Conservation (phyloP, 2,797 vertebrate genomes). For the Saxicola maurus region DNA sequence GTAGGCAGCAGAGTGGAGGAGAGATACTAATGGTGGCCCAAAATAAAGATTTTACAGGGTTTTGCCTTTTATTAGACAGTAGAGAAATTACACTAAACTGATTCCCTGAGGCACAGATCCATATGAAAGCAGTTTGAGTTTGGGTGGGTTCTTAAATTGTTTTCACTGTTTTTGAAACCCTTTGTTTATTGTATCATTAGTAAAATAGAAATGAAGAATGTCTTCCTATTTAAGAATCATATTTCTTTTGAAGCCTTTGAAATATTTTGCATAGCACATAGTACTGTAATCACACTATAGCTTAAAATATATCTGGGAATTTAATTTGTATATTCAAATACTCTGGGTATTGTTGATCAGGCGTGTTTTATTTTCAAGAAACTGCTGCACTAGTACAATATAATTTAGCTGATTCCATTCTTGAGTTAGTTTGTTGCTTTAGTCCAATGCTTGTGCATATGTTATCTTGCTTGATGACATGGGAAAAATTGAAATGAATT, state of each 20-base stretch:
- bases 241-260: background rate
- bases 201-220: background rate
- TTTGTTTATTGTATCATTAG: background rate
- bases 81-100: background rate
- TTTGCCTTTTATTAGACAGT: background rate
- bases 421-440: constrained; percentile 46
- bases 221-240: background rate
- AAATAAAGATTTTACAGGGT: background rate
- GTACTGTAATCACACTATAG: background rate
- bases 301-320: background rate
- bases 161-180: background rate
- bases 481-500: constrained; percentile 44
- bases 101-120: background rate
- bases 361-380: background rate
- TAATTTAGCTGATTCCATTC: constrained; percentile 53
- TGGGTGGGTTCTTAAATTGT: background rate
- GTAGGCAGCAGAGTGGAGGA: background rate
- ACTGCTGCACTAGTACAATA: background rate
- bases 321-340: background rate
- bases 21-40: background rate
- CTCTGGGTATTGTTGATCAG: background rate
- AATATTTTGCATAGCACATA: background rate
- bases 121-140: background rate
- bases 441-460: constrained; percentile 25
- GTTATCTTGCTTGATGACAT: constrained; percentile 49